phyloP scores from a whole-genome alignment of 2,888 invertebrate genomes.

The Eumerus sabulonum region DNA sequence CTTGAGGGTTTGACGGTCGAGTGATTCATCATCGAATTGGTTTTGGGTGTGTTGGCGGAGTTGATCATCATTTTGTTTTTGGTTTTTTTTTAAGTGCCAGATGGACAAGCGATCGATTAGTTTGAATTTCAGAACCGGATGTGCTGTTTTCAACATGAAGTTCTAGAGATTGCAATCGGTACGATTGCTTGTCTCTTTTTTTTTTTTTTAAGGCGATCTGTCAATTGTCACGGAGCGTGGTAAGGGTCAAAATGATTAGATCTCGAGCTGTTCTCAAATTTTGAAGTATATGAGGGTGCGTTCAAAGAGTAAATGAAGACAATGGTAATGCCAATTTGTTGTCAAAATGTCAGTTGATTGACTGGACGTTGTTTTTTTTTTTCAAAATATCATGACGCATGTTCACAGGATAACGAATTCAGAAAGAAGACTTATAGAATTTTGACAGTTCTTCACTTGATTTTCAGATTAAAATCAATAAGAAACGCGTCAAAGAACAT shows the following conservation, averaged over 20 bases:
- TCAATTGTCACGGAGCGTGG: conserved; percentile 32
- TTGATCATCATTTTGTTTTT: conserved; percentile 55
- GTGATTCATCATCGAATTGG: conserved; percentile 65
- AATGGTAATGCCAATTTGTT: too few relatives aligned
- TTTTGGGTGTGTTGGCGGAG: conserved; percentile 50
- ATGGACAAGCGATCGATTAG: conserved; percentile 65
- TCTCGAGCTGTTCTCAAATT: too few relatives aligned
- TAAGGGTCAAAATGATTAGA: too few relatives aligned
- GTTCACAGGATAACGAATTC: too few relatives aligned
- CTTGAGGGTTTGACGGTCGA: conserved; percentile 44
- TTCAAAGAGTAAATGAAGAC: too few relatives aligned
- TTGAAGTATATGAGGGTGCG: conserved; percentile 1
- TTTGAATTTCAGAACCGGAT: conserved; percentile 37
- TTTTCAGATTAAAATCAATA: too few relatives aligned
- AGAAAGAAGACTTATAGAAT: too few relatives aligned
- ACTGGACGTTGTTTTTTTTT: too few relatives aligned
- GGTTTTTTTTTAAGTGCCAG: conserved; percentile 40
- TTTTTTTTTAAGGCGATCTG: conserved; percentile 33
- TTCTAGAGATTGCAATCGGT: conserved; percentile 47
- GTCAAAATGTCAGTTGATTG: too few relatives aligned
- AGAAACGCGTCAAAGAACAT: too few relatives aligned
- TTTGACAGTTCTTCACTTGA: too few relatives aligned
- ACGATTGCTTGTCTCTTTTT: neutral
- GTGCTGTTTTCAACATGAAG: conserved; percentile 17
- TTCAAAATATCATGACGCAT: too few relatives aligned